phyloP scores from a whole-genome alignment of 2,113 vertebrate genomes.

The Calyptommatus sinebrachiatus region DNA sequence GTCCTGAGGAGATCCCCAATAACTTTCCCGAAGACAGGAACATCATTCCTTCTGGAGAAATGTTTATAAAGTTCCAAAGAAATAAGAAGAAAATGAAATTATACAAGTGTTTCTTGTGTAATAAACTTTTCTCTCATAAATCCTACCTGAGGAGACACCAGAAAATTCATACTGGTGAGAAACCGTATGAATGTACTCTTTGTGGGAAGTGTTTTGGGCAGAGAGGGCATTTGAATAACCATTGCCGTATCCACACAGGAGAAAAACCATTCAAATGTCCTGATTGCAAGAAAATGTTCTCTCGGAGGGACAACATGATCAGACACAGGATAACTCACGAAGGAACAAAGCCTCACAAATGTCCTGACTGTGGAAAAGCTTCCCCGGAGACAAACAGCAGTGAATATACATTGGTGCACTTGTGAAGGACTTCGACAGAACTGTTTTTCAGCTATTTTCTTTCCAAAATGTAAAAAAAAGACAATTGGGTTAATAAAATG shows the following conservation, averaged over 20 bases:
- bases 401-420: no score
- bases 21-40: not conserved
- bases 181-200: not conserved
- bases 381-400: not conserved
- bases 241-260: not conserved
- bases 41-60: not conserved
- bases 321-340: not conserved
- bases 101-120: not conserved
- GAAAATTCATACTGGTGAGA: not conserved
- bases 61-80: no score
- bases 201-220: not conserved
- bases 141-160: not conserved
- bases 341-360: not conserved
- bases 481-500: no score
- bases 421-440: no score
- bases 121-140: not conserved
- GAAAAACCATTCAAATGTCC: not conserved
- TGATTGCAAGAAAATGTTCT: not conserved
- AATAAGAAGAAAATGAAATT: not conserved
- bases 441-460: no score
- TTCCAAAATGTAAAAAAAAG: no score
- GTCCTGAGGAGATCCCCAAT: not conserved
- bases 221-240: not conserved
- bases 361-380: not conserved
- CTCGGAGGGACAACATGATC: not conserved